Evolutionary conservation across 1,140 invertebrate species (phyloP), one percentile per base, ranked within the genome.

Genomic region (Hestina assimilis): DNA sequence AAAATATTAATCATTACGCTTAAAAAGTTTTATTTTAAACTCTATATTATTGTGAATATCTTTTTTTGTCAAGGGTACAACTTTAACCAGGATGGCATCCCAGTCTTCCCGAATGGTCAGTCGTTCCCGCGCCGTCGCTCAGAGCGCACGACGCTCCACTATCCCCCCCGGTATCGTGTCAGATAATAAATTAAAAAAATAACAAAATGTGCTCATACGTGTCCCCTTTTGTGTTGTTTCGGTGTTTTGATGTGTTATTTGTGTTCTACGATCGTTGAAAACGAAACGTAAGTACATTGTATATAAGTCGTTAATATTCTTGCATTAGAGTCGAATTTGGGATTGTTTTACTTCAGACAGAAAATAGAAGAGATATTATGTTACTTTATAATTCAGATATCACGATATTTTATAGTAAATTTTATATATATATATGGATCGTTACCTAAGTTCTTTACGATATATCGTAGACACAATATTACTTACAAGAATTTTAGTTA

Each of bases 191-290:
- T 21, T 46, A 50, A 55, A 55, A 52, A 50, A 31, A 58, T 48
- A 51, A 33, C 46, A 67, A 68, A 56, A 69, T 63, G 61, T 69
- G 66, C 52, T 48, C 45, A n/a, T n/a, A 12, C 52, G 59, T 66
- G 59, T 17, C 31, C 38, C 5, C 23, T 47, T 29, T 45, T 63
- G 61, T 68, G 58, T 52, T 53, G 8, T 55, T 63, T 38, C 14
- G 14, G 12, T 47, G 64, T 67, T 54, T 29, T 24, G 19, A 59
- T 69, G 66, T 69, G 66, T 47, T 50, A 3, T 56, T 31, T 53
- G 47, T 62, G 51, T 47, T 33, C 6, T 29, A n/a, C 12, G n/a
- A 43, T 15, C 24, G 4, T 20, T 50, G 14, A 45, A 41, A 20
- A 33, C 7, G 4, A 15, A 38, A 62, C 29, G 63, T 65, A 21